phyloP scores from a whole-genome alignment of 2,888 invertebrate species.

The Sialis lutaria region DNA sequence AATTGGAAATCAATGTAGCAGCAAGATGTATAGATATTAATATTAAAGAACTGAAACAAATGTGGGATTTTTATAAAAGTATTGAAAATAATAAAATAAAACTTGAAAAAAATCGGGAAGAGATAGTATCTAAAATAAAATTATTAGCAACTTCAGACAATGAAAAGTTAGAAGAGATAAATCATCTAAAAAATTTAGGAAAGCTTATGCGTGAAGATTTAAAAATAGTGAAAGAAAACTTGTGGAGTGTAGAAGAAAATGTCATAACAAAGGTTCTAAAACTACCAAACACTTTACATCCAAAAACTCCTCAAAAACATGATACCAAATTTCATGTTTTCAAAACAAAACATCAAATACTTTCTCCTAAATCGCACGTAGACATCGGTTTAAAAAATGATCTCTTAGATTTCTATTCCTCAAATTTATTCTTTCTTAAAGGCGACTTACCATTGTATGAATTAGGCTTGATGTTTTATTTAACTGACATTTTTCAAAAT shows the following conservation, averaged over 20 bases:
- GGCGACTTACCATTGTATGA: slow-evolving; percentile 58
- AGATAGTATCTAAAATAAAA: slow-evolving; percentile 31
- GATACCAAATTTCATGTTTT: slow-evolving; percentile 17
- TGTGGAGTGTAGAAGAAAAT: slow-evolving; percentile 58
- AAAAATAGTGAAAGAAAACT: slow-evolving; percentile 38
- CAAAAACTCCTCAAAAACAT: slow-evolving; percentile 34
- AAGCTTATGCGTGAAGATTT: slow-evolving; percentile 40
- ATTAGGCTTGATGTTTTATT: slow-evolving; percentile 35
- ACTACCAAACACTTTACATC: slow-evolving; percentile 53
- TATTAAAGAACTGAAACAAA: slow-evolving; percentile 33
- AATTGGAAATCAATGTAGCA: slow-evolving; percentile 34
- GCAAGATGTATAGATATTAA: slow-evolving; percentile 35
- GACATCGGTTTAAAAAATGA: slow-evolving; percentile 33
- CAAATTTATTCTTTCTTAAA: slow-evolving; percentile 40
- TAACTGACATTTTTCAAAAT: slow-evolving; percentile 26
- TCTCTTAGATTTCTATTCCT: slow-evolving; percentile 38
- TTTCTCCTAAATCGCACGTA: slow-evolving; percentile 29
- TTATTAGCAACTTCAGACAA: slow-evolving; percentile 16
- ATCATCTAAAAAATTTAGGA: slow-evolving; percentile 8
- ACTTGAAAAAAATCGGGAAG: slow-evolving; percentile 28
- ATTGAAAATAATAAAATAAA: slow-evolving; percentile 15
- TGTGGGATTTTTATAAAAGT: slow-evolving; percentile 44
- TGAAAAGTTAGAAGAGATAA: not conserved
- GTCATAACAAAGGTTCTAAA: slow-evolving; percentile 43
- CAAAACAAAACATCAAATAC: slow-evolving; percentile 17